These are phyloP conservation scores for Hoplostethus atlanticus DNA, from an alignment of 2,797 vertebrate genomes.

Conservation along the genomic window DNA sequence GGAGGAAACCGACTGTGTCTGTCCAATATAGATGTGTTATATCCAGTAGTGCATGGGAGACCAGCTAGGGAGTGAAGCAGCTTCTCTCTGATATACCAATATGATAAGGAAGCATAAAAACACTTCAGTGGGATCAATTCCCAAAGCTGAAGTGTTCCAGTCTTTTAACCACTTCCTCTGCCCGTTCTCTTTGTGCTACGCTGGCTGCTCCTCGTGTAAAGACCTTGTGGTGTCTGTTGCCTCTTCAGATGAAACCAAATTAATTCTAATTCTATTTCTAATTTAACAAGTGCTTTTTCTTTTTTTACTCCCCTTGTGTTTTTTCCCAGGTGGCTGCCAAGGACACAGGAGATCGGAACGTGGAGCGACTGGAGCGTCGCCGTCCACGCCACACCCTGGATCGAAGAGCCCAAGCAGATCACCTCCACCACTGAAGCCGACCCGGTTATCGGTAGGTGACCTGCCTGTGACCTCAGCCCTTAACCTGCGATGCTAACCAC, in stretches of 20 bases:
- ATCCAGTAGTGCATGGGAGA: too few relatives aligned
- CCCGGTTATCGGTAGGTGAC: conserved; percentile 63
- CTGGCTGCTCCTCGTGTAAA: background rate
- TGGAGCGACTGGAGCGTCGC: conserved; percentile 99
- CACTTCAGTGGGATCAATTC: too few relatives aligned
- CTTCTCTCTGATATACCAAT: too few relatives aligned
- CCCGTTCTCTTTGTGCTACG: background rate
- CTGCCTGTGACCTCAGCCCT: background rate
- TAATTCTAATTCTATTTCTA: background rate
- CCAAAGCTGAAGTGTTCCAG: too few relatives aligned
- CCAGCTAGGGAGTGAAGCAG: too few relatives aligned
- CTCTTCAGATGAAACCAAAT: too few relatives aligned
- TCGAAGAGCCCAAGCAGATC: conserved; percentile 90
- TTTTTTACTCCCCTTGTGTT: background rate
- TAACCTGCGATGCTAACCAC: background rate
- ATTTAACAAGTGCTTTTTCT: background rate
- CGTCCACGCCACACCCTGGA: conserved; percentile 96
- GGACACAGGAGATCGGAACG: conserved; percentile 96
- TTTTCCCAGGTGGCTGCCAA: conserved; percentile 91
- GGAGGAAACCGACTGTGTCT: too few relatives aligned
- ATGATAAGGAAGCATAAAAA: too few relatives aligned
- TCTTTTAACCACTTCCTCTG: background rate
- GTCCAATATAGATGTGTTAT: too few relatives aligned
- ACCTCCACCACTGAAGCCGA: conserved; percentile 91
- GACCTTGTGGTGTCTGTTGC: background rate